A percentile compares a stretch with the other conserved stretches of the same genome.
Evolutionary conservation across 2,888 invertebrate species (phyloP).

Genomic region (Bugula neritina): DNA sequence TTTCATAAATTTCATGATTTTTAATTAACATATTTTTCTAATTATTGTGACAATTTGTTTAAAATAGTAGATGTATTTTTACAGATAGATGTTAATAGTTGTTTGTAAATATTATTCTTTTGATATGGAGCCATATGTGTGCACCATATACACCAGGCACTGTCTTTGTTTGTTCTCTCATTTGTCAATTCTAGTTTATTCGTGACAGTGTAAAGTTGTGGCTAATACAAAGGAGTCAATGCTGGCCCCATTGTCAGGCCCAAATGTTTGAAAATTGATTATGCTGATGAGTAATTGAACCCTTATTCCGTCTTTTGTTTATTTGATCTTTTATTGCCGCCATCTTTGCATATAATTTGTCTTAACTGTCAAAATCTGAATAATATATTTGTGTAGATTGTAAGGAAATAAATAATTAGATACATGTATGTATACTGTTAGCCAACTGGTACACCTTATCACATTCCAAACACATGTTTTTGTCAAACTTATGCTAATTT

Average conservation of each 20-base stretch:
- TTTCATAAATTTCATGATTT: background rate
- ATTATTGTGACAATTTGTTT: too few relatives aligned
- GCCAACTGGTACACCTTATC: background rate
- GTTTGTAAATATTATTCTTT: too few relatives aligned
- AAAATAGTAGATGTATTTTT: too few relatives aligned
- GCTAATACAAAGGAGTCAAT: background rate
- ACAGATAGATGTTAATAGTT: too few relatives aligned
- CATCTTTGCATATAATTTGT: background rate
- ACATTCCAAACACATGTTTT: background rate
- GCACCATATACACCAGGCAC: too few relatives aligned
- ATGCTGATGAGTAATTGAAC: background rate
- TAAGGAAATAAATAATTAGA: conserved; percentile 8
- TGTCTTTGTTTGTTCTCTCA: background rate
- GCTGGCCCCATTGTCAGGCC: background rate
- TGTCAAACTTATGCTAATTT: background rate
- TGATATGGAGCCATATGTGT: too few relatives aligned
- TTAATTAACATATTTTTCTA: too few relatives aligned
- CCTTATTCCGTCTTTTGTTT: background rate
- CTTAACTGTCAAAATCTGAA: background rate
- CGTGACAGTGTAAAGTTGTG: background rate
- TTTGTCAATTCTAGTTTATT: background rate
- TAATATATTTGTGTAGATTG: conserved; percentile 17
- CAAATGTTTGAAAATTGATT: background rate
- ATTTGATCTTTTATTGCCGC: background rate
- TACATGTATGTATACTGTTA: background rate